phyloP scores from a whole-genome alignment of 2,797 vertebrate genomes.

The Dermochelys coriacea region DNA sequence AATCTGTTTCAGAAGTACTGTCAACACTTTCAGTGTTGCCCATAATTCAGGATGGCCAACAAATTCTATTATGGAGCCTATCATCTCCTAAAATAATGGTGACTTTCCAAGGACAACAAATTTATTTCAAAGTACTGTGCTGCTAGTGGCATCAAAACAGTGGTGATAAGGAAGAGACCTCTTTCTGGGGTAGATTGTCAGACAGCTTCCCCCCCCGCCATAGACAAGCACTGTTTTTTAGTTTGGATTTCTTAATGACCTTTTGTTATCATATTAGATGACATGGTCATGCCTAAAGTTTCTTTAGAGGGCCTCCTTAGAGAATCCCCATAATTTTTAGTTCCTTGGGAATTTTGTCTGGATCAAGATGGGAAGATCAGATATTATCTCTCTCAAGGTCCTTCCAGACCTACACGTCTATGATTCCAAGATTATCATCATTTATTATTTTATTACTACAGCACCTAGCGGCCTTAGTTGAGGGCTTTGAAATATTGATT shows the following conservation, averaged over 20 bases:
- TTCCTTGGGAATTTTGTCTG: neutral
- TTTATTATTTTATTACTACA: neutral
- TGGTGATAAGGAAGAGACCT: neutral
- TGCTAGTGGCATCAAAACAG: neutral
- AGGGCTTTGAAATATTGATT: neutral
- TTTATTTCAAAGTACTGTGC: neutral
- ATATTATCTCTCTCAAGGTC: neutral
- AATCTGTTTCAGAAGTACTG: neutral
- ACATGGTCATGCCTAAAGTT: neutral
- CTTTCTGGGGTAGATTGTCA: neutral
- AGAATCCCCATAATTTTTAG: neutral
- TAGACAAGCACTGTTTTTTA: neutral
- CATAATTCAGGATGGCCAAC: neutral
- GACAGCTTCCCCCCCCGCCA: neutral
- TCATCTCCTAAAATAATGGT: neutral
- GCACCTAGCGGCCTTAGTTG: neutral
- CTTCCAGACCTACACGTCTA: neutral
- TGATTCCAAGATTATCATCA: neutral
- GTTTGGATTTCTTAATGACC: neutral
- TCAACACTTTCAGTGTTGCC: neutral
- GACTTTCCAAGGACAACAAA: neutral
- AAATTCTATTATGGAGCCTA: neutral
- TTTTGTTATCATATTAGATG: neutral
- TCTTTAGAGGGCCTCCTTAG: neutral
- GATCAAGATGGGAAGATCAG: neutral